Conservation (phyloP, 1,140 invertebrate genomes). For the Leptinotarsa lineolata region DNA sequence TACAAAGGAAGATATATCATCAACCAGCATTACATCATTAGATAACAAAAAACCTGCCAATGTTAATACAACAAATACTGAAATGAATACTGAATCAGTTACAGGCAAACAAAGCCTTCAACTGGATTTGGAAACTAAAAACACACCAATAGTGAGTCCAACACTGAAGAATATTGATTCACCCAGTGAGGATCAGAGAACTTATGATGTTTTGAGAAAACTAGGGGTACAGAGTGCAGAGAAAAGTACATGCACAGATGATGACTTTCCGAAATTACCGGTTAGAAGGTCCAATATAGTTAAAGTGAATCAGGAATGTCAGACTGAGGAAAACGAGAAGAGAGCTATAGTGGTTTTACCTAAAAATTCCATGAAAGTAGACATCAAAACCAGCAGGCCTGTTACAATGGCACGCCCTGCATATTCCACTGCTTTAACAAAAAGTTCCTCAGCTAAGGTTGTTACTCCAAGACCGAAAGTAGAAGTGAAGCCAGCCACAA, state of each 20-base stretch:
- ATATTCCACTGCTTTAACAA: constrained; percentile 59
- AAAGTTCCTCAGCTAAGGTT: constrained; percentile 48
- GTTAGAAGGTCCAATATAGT: constrained; percentile 55
- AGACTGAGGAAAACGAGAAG: constrained; percentile 50
- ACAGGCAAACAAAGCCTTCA: not conserved
- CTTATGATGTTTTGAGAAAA: constrained; percentile 52
- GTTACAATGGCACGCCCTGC: constrained; percentile 47
- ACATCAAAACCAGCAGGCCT: constrained; percentile 38
- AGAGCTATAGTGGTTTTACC: constrained; percentile 36
- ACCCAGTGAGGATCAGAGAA: constrained; percentile 54
- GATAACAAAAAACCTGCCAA: not conserved
- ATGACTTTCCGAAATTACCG: constrained; percentile 57
- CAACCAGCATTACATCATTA: not conserved
- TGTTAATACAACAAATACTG: not conserved
- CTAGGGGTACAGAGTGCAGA: constrained; percentile 52
- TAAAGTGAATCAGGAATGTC: constrained; percentile 51
- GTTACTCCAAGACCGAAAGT: constrained; percentile 58
- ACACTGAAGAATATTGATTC: constrained; percentile 47
- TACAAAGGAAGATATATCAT: constrained; percentile 15
- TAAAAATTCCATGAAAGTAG: constrained; percentile 36
- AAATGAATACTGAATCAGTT: not conserved
- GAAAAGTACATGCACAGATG: constrained; percentile 59
- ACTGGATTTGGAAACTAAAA: not conserved
- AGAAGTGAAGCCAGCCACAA: constrained; percentile 36
- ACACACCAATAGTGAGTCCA: not conserved